Conservation (phyloP, 1,140 invertebrate genomes). For the Drusus annulatus region DNA sequence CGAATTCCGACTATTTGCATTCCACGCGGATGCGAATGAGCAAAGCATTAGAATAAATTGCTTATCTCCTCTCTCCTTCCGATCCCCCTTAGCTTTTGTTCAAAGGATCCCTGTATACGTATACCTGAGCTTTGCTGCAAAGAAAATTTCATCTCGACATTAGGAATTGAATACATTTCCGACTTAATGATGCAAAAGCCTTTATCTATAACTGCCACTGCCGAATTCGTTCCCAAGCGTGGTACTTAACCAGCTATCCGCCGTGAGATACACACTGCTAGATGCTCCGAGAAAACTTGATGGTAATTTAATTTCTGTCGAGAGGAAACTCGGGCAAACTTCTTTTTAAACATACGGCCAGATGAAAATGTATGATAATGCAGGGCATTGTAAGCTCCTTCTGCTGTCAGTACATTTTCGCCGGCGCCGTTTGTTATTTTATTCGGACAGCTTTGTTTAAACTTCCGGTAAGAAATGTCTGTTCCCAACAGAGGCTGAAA, state of each 20-base stretch:
- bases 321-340: constrained; percentile 15
- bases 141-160: constrained; percentile 54
- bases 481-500: background rate
- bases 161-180: constrained; percentile 57
- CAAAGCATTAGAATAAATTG: constrained; percentile 58
- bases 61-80: constrained; percentile 50
- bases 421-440: constrained; percentile 13
- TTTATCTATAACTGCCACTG: constrained; percentile 54
- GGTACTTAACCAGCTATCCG: constrained; percentile 3
- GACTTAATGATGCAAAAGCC: constrained; percentile 57
- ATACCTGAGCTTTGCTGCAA: constrained; percentile 45
- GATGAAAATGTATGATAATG: constrained; percentile 26
- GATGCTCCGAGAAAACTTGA: constrained; percentile 32
- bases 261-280: constrained; percentile 10
- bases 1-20: constrained; percentile 44
- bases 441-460: constrained; percentile 21
- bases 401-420: background rate
- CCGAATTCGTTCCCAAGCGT: constrained; percentile 41
- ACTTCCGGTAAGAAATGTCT: background rate
- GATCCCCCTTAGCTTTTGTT: constrained; percentile 35
- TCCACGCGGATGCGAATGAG: constrained; percentile 47
- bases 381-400: constrained; percentile 12
- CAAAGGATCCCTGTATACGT: constrained; percentile 33
- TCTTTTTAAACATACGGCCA: constrained; percentile 15
- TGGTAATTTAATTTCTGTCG: constrained; percentile 34